These are phyloP conservation scores for Leuciscus idus DNA, from an alignment of 2,113 vertebrate genomes.

Conservation along the genomic window DNA sequence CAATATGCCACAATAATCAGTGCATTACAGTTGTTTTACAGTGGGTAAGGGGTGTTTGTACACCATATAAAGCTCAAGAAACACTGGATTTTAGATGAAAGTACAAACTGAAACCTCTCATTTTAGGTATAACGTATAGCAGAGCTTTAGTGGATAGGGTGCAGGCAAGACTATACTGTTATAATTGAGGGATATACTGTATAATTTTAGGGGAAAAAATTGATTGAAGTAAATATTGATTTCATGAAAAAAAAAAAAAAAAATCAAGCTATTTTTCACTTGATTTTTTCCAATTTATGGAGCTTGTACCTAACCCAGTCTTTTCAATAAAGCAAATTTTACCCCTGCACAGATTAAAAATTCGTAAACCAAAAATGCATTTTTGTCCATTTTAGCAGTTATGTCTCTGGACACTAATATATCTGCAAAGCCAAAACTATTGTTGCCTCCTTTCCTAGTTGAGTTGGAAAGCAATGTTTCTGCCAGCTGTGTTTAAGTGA, in stretches of 20 bases:
- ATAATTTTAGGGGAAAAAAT: not conserved
- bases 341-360: not conserved
- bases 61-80: not conserved
- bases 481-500: constrained; percentile 32
- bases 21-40: not conserved
- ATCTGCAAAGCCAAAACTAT: not conserved
- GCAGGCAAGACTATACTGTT: not conserved
- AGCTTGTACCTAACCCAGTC: not conserved
- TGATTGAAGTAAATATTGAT: not conserved
- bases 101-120: not conserved
- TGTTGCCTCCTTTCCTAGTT: not conserved
- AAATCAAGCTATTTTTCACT: not conserved
- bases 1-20: not conserved
- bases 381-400: not conserved
- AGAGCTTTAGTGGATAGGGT: not conserved
- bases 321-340: too few relatives aligned
- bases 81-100: not conserved
- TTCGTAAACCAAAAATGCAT: not conserved
- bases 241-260: not conserved
- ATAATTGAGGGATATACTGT: not conserved
- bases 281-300: not conserved
- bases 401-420: not conserved
- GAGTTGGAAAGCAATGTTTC: not conserved
- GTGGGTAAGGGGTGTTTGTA: not conserved
- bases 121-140: not conserved